These are phyloP conservation scores for Melanotaenia boesemani DNA, from an alignment of 2,797 vertebrate genomes.

Conservation along the genomic window DNA sequence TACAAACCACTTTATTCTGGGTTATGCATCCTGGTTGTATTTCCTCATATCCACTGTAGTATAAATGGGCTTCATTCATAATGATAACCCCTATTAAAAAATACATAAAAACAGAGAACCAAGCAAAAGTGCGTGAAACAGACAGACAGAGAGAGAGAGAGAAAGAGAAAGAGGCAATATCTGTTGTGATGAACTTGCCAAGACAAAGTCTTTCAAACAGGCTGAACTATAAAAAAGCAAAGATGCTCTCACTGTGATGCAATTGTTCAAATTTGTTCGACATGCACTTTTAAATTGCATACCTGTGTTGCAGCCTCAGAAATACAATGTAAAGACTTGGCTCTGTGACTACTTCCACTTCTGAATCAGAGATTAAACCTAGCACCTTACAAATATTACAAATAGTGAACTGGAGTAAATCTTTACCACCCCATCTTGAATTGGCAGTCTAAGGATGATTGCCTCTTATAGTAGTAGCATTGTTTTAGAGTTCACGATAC, in stretches of 20 bases:
- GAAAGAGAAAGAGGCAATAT: not conserved
- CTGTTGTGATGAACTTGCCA: not conserved
- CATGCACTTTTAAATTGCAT: too few relatives aligned
- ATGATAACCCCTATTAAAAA: not conserved
- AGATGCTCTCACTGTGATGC: too few relatives aligned
- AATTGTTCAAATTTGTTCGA: too few relatives aligned
- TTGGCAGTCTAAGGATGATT: not conserved
- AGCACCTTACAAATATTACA: too few relatives aligned
- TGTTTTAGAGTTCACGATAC: not conserved
- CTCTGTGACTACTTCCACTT: not conserved
- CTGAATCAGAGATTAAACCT: not conserved
- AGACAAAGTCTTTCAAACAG: not conserved
- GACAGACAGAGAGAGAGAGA: too few relatives aligned
- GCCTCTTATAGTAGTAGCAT: constrained; percentile 8
- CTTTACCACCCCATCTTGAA: not conserved
- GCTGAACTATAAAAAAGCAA: not conserved
- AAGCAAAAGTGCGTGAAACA: not conserved
- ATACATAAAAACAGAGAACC: too few relatives aligned
- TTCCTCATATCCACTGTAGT: too few relatives aligned
- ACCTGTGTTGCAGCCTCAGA: not conserved
- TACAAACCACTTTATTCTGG: not conserved
- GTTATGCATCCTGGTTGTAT: not conserved
- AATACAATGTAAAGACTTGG: not conserved
- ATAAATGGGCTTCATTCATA: not conserved
- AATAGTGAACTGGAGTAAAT: too few relatives aligned